A percentile compares a stretch with the other conserved stretches of the same genome.
These are phyloP conservation scores for Scortum barcoo DNA, from an alignment of 2,113 vertebrate species.

Conservation along the genomic window DNA sequence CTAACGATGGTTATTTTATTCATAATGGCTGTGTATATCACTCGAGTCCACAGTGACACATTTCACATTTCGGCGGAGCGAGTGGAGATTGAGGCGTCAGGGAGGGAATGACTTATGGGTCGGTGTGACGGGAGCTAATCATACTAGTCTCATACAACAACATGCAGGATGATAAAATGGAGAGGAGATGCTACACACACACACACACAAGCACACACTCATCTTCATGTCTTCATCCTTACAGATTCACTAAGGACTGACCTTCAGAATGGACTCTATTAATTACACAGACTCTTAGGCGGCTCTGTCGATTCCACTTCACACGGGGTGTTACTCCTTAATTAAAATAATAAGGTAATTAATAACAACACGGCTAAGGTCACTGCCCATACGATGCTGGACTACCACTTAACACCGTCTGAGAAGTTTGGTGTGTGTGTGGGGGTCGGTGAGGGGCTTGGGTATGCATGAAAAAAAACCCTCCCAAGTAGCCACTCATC, in stretches of 20 bases:
- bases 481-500: conserved; percentile 55
- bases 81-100: conserved; percentile 74
- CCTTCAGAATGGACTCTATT: conserved; percentile 80
- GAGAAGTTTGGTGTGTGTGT: conserved; percentile 1
- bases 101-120: conserved; percentile 70
- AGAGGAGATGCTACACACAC: conserved; percentile 5
- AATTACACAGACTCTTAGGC: conserved; percentile 76
- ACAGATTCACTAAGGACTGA: conserved; percentile 65
- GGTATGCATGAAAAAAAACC: conserved; percentile 37
- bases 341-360: conserved; percentile 85
- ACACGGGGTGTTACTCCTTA: conserved; percentile 76
- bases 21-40: conserved; percentile 81
- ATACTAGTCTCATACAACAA: conserved; percentile 76
- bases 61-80: conserved; percentile 66
- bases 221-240: conserved; percentile 12
- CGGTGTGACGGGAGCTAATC: conserved; percentile 75
- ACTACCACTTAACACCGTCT: conserved; percentile 63
- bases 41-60: conserved; percentile 70
- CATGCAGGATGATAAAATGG: conserved; percentile 73
- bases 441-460: background rate
- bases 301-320: conserved; percentile 71
- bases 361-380: conserved; percentile 82
- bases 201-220: conserved; percentile 36
- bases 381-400: conserved; percentile 64
- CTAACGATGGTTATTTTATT: conserved; percentile 80